These are phyloP conservation scores for Pelvicachromis taeniatus DNA, from an alignment of 2,113 vertebrate genomes.

Conservation along the genomic window DNA sequence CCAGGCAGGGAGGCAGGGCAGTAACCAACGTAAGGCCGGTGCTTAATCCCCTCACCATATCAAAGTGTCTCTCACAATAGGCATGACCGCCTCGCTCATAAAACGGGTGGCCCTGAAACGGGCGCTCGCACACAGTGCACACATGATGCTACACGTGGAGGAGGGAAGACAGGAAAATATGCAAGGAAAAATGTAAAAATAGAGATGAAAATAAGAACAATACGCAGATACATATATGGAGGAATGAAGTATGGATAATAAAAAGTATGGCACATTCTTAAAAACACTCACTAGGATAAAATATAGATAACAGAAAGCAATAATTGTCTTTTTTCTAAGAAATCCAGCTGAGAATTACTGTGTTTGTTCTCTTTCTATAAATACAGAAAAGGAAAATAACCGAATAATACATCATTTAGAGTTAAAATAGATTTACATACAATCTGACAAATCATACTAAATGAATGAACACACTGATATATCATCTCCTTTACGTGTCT, in stretches of 20 bases:
- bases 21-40: not conserved
- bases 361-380: not conserved
- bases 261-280: not conserved
- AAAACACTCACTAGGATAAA: not conserved
- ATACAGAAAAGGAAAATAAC: not conserved
- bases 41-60: slow-evolving; percentile 64
- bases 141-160: slow-evolving; percentile 62
- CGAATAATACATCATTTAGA: not conserved
- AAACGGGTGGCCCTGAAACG: slow-evolving; percentile 72
- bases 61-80: slow-evolving; percentile 74
- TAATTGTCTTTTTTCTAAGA: not conserved
- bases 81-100: slow-evolving; percentile 66
- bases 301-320: not conserved
- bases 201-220: not conserved
- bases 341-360: not conserved
- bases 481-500: not conserved
- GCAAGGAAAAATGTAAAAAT: not conserved
- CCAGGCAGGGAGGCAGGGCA: not conserved
- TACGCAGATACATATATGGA: not conserved
- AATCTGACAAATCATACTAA: not conserved
- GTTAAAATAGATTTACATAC: not conserved
- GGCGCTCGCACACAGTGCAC: slow-evolving; percentile 69
- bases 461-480: not conserved
- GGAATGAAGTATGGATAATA: not conserved
- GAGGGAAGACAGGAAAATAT: not conserved